Percentiles rank a stretch among this genome's conserved stretches.
These are phyloP conservation scores for Pollenia labialis DNA, from an alignment of 2,888 invertebrate species.

Conservation along the genomic window DNA sequence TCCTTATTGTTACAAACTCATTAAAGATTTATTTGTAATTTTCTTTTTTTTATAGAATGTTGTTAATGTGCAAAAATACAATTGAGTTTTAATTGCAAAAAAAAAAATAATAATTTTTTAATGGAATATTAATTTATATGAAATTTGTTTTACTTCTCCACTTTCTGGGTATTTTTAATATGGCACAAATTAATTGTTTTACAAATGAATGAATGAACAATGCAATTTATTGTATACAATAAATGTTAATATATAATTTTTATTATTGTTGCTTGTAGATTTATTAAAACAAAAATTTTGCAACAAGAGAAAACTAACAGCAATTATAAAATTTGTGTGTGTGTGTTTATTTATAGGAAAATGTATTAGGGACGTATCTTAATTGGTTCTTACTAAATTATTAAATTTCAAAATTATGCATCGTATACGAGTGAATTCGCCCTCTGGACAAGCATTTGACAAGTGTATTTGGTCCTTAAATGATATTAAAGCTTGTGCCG, in stretches of 20 bases:
- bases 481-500: too few species aligned
- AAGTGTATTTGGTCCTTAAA: too few species aligned
- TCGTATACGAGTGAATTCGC: too few species aligned
- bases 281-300: slow-evolving; percentile 28
- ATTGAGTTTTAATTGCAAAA: slow-evolving; percentile 51
- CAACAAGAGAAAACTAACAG: slow-evolving; percentile 29
- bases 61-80: slow-evolving; percentile 29
- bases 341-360: background rate
- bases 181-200: slow-evolving; percentile 59
- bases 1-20: slow-evolving; percentile 3
- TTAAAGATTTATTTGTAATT: slow-evolving; percentile 20
- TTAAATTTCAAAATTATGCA: too few species aligned
- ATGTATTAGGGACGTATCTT: background rate
- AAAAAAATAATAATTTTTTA: background rate
- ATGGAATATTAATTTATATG: slow-evolving; percentile 21
- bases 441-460: too few species aligned
- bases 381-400: too few species aligned
- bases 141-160: background rate
- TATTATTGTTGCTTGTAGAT: slow-evolving; percentile 35
- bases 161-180: background rate
- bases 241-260: slow-evolving; percentile 60
- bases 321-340: background rate
- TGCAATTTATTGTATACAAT: slow-evolving; percentile 24
- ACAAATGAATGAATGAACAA: slow-evolving; percentile 51
- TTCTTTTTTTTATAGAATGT: slow-evolving; percentile 32